Evolutionary conservation across 1,140 invertebrate species (phyloP).

Genomic region (Cydia pomonella): DNA sequence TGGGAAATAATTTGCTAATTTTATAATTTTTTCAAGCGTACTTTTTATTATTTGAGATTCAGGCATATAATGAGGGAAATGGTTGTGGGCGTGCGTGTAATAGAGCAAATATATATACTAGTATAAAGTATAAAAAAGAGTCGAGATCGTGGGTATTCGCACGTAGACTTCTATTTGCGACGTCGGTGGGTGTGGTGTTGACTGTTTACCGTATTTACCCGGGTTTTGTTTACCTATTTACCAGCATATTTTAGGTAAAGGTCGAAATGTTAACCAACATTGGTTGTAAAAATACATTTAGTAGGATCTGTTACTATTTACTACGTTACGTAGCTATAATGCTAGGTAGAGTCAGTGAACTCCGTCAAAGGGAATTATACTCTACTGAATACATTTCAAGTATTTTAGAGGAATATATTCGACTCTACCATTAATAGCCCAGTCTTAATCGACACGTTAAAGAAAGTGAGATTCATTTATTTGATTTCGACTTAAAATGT

Average conservation of each 20-base stretch:
- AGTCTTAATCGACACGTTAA: too few species aligned
- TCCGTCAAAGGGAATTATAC: not conserved
- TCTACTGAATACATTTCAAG: not conserved
- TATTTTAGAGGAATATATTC: too few species aligned
- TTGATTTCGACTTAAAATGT: not conserved
- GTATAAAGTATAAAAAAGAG: not conserved
- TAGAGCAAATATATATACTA: not conserved
- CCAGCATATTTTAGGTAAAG: not conserved
- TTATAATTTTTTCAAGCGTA: too few species aligned
- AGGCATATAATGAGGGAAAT: not conserved
- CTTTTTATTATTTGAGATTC: too few species aligned
- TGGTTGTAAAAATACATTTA: too few species aligned
- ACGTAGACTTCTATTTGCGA: slow-evolving; percentile 8
- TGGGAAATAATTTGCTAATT: too few species aligned
- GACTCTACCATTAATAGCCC: too few species aligned
- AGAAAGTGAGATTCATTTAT: not conserved
- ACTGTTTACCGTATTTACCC: not conserved
- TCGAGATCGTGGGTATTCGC: not conserved
- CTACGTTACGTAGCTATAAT: not conserved
- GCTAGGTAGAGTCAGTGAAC: not conserved
- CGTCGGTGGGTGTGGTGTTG: not conserved
- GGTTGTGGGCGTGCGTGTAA: not conserved
- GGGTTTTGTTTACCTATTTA: not conserved
- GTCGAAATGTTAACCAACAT: not conserved
- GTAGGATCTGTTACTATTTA: not conserved